Evolutionary conservation across 2,113 vertebrate genomes (phyloP).

Genomic region (Labeo catla): DNA sequence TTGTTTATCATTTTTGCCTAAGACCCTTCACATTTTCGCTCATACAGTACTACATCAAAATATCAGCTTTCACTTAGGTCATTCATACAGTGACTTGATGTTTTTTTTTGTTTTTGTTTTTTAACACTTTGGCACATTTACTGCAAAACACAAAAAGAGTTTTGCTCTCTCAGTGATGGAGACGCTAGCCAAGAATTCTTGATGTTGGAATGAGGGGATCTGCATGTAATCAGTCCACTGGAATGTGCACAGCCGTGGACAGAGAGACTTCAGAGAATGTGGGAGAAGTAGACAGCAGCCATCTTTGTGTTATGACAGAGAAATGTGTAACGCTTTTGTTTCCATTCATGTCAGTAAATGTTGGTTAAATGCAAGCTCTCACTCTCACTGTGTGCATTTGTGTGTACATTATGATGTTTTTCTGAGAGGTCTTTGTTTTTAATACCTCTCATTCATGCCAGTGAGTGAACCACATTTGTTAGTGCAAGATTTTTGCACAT

Average conservation of each 20-base stretch:
- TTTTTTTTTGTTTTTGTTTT: background rate
- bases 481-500: background rate
- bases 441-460: background rate
- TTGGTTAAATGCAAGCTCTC: background rate
- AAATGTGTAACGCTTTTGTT: slow-evolving; percentile 15
- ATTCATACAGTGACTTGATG: background rate
- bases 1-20: background rate
- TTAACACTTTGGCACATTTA: slow-evolving; percentile 2
- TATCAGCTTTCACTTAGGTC: background rate
- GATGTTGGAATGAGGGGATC: slow-evolving; percentile 15
- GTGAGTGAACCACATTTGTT: background rate
- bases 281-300: slow-evolving; percentile 23
- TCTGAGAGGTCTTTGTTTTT: slow-evolving; percentile 6
- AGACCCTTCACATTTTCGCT: background rate
- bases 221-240: slow-evolving; percentile 50
- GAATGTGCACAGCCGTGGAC: slow-evolving; percentile 34
- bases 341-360: background rate
- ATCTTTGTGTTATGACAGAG: slow-evolving; percentile 1
- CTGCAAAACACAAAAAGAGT: background rate
- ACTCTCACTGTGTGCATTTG: background rate
- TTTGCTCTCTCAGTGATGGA: background rate
- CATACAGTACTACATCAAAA: background rate
- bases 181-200: background rate
- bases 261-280: slow-evolving; percentile 35
- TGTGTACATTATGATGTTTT: background rate